A percentile compares a stretch with the other conserved stretches of the same genome.
phyloP scores from a whole-genome alignment of 2,797 vertebrate species.

The Enteromius mattozi region DNA sequence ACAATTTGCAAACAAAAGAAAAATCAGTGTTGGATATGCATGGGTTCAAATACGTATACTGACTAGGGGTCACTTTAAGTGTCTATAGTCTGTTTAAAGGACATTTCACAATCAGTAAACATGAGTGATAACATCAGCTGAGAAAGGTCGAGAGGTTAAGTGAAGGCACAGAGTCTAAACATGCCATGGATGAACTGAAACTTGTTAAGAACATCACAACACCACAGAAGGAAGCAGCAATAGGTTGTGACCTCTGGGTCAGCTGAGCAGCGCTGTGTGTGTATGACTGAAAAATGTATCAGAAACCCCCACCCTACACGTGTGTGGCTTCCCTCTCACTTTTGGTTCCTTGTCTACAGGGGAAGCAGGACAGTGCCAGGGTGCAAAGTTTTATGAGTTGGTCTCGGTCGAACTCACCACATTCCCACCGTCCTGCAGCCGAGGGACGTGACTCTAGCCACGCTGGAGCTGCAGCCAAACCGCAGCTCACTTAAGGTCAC shows the following conservation, averaged over 20 bases:
- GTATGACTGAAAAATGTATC: constrained; percentile 50
- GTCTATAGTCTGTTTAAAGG: background rate
- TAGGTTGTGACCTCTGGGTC: constrained; percentile 78
- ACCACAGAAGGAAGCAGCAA: constrained; percentile 61
- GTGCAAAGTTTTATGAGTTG: constrained; percentile 86
- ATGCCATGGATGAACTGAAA: constrained; percentile 77
- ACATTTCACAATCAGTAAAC: constrained; percentile 15
- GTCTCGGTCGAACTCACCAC: constrained; percentile 90
- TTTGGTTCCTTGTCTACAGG: constrained; percentile 83
- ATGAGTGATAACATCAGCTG: constrained; percentile 30
- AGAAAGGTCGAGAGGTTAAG: constrained; percentile 55
- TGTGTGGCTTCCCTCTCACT: constrained; percentile 82
- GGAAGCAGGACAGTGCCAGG: constrained; percentile 93
- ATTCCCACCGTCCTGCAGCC: constrained; percentile 82
- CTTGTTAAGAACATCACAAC: constrained; percentile 68
- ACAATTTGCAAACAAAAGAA: background rate
- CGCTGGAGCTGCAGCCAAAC: constrained; percentile 76
- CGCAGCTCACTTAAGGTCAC: constrained; percentile 65
- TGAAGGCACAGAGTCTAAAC: constrained; percentile 42
- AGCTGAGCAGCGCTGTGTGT: constrained; percentile 77
- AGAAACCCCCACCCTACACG: constrained; percentile 71
- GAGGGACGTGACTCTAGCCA: constrained; percentile 91
- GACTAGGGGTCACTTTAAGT: background rate
- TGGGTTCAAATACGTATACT: background rate
- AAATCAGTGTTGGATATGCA: background rate